Evolutionary conservation across 53 echinoderm and acorn worm species (phyloP), one percentile per base, ranked within the genome.

Genomic region (Patiria pectinifera): DNA sequence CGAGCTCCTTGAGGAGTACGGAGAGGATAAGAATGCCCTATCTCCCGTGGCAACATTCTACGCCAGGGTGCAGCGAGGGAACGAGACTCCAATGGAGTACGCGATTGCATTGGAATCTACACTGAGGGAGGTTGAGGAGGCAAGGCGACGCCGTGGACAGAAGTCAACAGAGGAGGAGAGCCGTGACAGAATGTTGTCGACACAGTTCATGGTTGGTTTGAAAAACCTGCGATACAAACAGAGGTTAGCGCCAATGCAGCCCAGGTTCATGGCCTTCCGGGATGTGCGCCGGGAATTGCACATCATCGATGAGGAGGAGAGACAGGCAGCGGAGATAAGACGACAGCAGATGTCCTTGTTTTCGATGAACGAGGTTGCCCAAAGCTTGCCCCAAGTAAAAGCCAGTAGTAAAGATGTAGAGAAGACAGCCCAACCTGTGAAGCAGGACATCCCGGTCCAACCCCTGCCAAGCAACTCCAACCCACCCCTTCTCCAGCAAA

Each of bases 91-190:
- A 23, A 48, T 14, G 4, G 77, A 75, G 21, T 85, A 85, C 22
- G 92, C 92, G 19, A 69, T 92, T 60, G 85, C 78, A 26, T 47
- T 92, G 59, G 84, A 92, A 25, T 75, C 92, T 3, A 62, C 82
- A 11, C 83, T 91, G 47, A 11, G 83, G 63, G 35, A 71, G 22
- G 91, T 90, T 0, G 83, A 83, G 48, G 74, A 83, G 75, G 47
- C 45, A 25, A 77, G 45, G 74, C 21, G 60, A 59, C 75, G 81
- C 47, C 81, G 48, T 16, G 81, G 81, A 46, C 11, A 46, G 45
- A 16, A 18, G 4, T 19, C 16, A 13, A 70, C 19, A 0, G 70
- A 70, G 21, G 70, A 21, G 16, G 70, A 70, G 21, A 21, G 70
- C 18, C 14, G 16, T 14, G 62, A 84, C 59, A 18, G 21, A 13